Percentiles rank a stretch among this genome's conserved stretches.
phyloP scores from a whole-genome alignment of 2,113 vertebrate genomes.

The Rhinoptilus africanus region DNA sequence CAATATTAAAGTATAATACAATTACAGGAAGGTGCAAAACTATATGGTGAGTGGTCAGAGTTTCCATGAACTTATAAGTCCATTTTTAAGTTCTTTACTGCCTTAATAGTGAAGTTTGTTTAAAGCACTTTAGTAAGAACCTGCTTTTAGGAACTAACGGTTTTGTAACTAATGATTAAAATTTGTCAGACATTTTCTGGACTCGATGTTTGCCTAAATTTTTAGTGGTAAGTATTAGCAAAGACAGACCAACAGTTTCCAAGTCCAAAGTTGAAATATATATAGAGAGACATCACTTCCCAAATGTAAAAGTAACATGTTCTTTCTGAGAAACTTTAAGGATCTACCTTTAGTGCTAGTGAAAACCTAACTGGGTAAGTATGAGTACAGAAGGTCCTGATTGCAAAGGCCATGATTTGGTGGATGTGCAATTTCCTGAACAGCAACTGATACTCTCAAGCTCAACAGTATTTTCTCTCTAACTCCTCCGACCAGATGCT shows the following conservation, averaged over 20 bases:
- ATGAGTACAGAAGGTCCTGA: background rate
- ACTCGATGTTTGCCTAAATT: background rate
- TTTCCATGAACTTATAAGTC: background rate
- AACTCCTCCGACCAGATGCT: background rate
- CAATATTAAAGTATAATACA: background rate
- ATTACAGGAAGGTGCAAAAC: background rate
- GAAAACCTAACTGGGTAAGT: background rate
- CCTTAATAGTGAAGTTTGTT: background rate
- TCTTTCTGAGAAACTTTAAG: background rate
- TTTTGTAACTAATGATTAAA: background rate
- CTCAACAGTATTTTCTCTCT: background rate
- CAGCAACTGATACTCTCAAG: background rate
- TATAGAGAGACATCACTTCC: background rate
- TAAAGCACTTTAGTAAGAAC: background rate
- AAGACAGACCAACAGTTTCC: background rate
- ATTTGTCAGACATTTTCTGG: background rate
- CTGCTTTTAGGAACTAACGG: background rate
- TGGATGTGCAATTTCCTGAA: background rate
- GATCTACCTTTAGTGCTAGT: background rate
- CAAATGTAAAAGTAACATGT: background rate
- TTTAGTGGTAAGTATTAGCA: background rate
- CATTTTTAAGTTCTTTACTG: background rate
- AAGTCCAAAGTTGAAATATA: background rate
- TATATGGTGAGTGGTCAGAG: fast-evolving
- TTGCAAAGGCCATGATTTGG: background rate